Conservation (phyloP, 2,888 invertebrate genomes). For the Plutella xylostella region DNA sequence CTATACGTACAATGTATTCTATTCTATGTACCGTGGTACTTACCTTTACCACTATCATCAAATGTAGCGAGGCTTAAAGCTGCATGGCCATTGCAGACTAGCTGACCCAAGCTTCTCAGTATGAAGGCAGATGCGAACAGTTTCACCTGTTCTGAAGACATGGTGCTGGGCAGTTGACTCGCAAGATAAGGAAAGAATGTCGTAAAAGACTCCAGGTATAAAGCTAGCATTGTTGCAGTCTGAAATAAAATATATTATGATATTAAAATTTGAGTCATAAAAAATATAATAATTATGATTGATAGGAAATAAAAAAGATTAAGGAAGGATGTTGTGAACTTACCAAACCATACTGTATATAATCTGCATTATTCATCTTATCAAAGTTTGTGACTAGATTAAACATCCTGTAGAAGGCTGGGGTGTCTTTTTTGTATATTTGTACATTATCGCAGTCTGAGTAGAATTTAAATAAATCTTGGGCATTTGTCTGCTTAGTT, state of each 20-base stretch:
- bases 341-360: slow-evolving; percentile 78
- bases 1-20: no score
- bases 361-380: slow-evolving; percentile 73
- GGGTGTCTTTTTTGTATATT: slow-evolving; percentile 44
- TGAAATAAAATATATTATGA: no score
- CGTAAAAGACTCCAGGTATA: slow-evolving; percentile 75
- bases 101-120: slow-evolving; percentile 82
- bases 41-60: no score
- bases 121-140: slow-evolving; percentile 75
- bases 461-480: slow-evolving; percentile 40
- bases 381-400: slow-evolving; percentile 79
- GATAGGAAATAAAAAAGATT: background rate
- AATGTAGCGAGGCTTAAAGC: slow-evolving; percentile 38
- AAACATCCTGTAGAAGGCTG: slow-evolving; percentile 75
- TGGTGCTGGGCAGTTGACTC: slow-evolving; percentile 34
- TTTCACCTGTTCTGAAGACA: slow-evolving; percentile 40
- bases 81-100: slow-evolving; percentile 84
- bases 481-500: slow-evolving; percentile 27
- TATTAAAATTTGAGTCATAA: no score
- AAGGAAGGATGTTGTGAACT: slow-evolving; percentile 26
- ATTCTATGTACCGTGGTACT: no score
- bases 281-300: background rate
- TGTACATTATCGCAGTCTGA: slow-evolving; percentile 37
- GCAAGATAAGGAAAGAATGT: slow-evolving; percentile 70
- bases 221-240: slow-evolving; percentile 75